Conservation (phyloP, 2,797 vertebrate genomes). For the Rhabdophis nuchalis region DNA sequence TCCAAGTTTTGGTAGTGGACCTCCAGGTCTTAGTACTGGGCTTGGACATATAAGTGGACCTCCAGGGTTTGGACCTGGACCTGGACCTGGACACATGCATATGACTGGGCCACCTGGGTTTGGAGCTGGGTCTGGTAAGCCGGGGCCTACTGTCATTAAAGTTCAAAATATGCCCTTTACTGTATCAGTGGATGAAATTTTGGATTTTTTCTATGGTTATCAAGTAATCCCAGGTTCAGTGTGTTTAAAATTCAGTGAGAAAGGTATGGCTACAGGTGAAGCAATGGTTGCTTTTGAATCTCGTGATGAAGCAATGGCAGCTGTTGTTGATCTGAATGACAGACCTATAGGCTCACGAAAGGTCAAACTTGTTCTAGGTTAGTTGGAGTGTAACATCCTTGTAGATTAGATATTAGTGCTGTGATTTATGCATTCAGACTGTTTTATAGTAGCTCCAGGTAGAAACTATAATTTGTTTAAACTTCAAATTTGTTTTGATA, state of each 20-base stretch:
- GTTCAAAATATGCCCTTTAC: conserved; percentile 99
- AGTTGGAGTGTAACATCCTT: conserved; percentile 67
- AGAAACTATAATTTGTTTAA: conserved; percentile 74
- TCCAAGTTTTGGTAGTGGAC: conserved; percentile 70
- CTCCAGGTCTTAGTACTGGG: conserved; percentile 72
- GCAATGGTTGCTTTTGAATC: conserved; percentile 99
- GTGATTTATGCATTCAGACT: conserved; percentile 75
- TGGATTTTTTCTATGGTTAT: conserved; percentile 99
- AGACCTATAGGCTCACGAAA: conserved; percentile 96
- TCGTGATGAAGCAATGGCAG: conserved; percentile 92
- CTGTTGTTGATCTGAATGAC: conserved; percentile 96
- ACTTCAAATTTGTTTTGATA: conserved; percentile 68
- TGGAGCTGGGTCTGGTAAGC: conserved; percentile 79
- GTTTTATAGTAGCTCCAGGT: conserved; percentile 75
- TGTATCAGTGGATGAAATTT: conserved; percentile 94
- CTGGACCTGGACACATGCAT: conserved; percentile 80
- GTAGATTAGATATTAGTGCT: conserved; percentile 73
- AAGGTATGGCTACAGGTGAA: conserved; percentile 95
- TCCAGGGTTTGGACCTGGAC: conserved; percentile 79
- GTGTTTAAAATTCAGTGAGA: conserved; percentile 94
- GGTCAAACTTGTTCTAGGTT: conserved; percentile 94
- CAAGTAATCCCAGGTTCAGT: conserved; percentile 95
- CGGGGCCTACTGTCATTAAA: conserved; percentile 92
- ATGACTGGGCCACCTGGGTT: conserved; percentile 82
- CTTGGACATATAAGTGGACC: conserved; percentile 80